Conservation (phyloP, 2,888 invertebrate species). For the Drosophila lutescens region DNA sequence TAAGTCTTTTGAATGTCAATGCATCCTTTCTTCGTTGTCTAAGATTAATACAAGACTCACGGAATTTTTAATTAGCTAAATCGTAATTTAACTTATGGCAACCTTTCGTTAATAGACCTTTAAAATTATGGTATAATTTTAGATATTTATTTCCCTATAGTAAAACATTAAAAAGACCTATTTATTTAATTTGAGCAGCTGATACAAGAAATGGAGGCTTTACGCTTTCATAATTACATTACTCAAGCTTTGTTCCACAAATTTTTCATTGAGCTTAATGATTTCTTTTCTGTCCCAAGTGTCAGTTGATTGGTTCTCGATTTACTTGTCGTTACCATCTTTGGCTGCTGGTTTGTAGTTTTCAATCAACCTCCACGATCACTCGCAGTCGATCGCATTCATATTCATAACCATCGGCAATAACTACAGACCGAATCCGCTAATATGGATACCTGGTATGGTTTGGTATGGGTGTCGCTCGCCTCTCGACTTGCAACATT, state of each 20-base stretch:
- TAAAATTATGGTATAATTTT: too few relatives aligned
- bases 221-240: not conserved
- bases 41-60: too few relatives aligned
- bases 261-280: conserved; percentile 1
- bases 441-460: conserved; percentile 60
- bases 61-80: too few relatives aligned
- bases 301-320: conserved; percentile 37
- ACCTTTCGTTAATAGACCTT: too few relatives aligned
- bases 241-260: not conserved
- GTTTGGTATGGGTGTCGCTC: conserved; percentile 45
- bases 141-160: too few relatives aligned
- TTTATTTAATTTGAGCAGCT: too few relatives aligned
- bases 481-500: conserved; percentile 69
- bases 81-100: too few relatives aligned
- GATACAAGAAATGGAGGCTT: too few relatives aligned
- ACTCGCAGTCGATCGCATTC: conserved; percentile 30
- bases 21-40: too few relatives aligned
- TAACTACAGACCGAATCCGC: conserved; percentile 35
- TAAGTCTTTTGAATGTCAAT: conserved; percentile 32
- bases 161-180: too few relatives aligned
- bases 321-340: conserved; percentile 39
- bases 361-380: conserved; percentile 44
- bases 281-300: conserved; percentile 9
- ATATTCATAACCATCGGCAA: conserved; percentile 46
- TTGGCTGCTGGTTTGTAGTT: conserved; percentile 27